Conservation (phyloP, 2,888 invertebrate genomes). For the Cryptops parisi region DNA sequence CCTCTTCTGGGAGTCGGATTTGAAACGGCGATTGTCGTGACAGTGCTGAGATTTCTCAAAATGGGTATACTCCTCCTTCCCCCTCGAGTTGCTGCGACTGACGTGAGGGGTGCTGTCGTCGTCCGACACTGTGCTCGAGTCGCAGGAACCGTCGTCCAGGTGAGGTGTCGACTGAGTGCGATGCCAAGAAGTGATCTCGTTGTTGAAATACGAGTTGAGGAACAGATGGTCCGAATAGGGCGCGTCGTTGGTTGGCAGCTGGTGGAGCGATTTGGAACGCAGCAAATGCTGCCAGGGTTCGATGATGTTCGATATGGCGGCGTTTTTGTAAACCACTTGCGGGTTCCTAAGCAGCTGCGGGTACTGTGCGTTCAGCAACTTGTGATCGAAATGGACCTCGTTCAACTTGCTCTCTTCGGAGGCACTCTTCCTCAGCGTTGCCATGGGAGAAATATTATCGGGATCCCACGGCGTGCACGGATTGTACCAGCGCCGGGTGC, state of each 20-base stretch:
- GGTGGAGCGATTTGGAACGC: constrained; percentile 25
- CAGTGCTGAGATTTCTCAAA: not conserved
- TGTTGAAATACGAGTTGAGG: not conserved
- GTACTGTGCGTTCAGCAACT: not conserved
- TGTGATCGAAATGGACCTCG: not conserved
- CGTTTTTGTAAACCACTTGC: not conserved
- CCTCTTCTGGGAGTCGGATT: not conserved
- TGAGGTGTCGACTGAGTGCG: constrained; percentile 27
- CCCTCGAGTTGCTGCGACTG: constrained; percentile 35
- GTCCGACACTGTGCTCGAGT: constrained; percentile 35
- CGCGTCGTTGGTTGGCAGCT: constrained; percentile 15
- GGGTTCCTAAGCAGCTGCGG: not conserved
- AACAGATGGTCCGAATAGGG: not conserved
- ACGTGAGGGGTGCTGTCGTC: constrained; percentile 37
- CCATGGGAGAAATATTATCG: constrained; percentile 1
- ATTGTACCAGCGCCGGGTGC: constrained; percentile 12
- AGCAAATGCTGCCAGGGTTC: constrained; percentile 14
- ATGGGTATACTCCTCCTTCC: constrained; percentile 28
- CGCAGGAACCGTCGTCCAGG: constrained; percentile 29
- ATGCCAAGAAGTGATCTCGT: constrained; percentile 21
- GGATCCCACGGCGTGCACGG: constrained; percentile 7
- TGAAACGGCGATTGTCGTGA: too few species aligned
- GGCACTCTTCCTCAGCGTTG: constrained; percentile 29
- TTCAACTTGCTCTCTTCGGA: constrained; percentile 32
- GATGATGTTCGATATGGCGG: not conserved